Base-by-base conservation (phyloP, 2,888 invertebrate species). In the Athalia cordata region DNA sequence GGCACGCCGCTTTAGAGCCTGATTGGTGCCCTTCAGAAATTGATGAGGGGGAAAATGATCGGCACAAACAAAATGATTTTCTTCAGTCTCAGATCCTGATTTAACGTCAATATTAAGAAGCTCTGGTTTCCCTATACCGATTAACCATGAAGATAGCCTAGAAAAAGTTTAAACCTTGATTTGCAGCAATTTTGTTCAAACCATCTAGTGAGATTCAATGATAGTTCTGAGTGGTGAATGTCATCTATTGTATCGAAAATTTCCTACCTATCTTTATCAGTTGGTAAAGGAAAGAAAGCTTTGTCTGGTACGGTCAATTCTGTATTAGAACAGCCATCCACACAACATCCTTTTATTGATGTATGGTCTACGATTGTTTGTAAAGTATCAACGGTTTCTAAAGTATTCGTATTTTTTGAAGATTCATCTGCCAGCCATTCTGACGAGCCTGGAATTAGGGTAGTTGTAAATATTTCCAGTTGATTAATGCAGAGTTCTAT, bases 211-310 rank as follows among this genome's bases (percentile, higher is more conserved):
- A 50, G n/a, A 1, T n/a, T n/a, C 13, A 49, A 50, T 15, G 29
- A 52, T 29, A 57, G n/a, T 29, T 55, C 7, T 57, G 3, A 9
- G 5, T 43, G 4, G 11, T 45, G 4, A 13, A n/a, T 5, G 13
- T 13, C 3, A 62, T 62, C 4, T 15, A 55, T n/a, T 4, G 11
- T 13, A 0, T 11, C 15, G 7, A 9, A 11, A n/a, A n/a, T 15
- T 2, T 13, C 77, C 45, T 52, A 82, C 81, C 80, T 80, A n/a
- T 77, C 72, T 59, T 77, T 70, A 52, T 82, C 81, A 3, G 52
- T 78, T 5, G 81, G 78, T 49, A 79, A 77, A 29, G 80, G 81
- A 52, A 81, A 79, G 72, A 80, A 80, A 47, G 68, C 64, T 78
- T 81, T 81, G 13, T 65, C 72, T 0, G 81, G 74, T 6, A 74